Evolutionary conservation across 1,140 invertebrate species (phyloP).

Genomic region (Apis laboriosa): DNA sequence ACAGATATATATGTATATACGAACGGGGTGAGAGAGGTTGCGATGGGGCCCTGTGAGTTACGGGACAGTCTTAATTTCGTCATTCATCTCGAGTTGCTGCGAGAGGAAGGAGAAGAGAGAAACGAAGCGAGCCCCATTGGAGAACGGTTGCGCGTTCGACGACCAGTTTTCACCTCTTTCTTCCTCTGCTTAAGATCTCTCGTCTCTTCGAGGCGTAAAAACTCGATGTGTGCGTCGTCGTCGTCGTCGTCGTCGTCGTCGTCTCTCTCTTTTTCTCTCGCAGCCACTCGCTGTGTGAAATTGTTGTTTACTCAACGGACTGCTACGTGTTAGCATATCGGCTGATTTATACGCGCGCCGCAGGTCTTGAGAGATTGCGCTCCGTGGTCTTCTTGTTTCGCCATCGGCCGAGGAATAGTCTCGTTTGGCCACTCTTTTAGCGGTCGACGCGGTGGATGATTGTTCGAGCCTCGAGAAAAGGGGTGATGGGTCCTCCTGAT

Average conservation of each 20-base stretch:
- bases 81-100: conserved; percentile 48
- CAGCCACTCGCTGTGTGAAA: conserved; percentile 55
- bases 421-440: conserved; percentile 28
- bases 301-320: conserved; percentile 58
- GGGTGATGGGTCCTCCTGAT: not conserved
- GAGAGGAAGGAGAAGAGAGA: not conserved
- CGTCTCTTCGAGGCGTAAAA: no score
- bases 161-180: conserved; percentile 48
- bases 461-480: not conserved
- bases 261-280: no score
- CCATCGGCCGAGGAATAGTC: not conserved
- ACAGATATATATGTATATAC: not conserved
- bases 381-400: not conserved
- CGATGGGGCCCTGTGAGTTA: conserved; percentile 49
- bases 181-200: no score
- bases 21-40: conserved; percentile 28
- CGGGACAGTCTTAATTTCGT: conserved; percentile 68
- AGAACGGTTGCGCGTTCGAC: conserved; percentile 23
- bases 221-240: no score
- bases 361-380: conserved; percentile 28
- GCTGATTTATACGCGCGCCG: conserved; percentile 33
- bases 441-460: conserved; percentile 44
- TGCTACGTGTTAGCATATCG: conserved; percentile 37
- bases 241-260: no score
- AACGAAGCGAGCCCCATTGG: conserved; percentile 8